Evolutionary conservation across 2,888 invertebrate genomes (phyloP), one percentile per base, ranked within the genome.

Genomic region (Athripsodes cinereus): DNA sequence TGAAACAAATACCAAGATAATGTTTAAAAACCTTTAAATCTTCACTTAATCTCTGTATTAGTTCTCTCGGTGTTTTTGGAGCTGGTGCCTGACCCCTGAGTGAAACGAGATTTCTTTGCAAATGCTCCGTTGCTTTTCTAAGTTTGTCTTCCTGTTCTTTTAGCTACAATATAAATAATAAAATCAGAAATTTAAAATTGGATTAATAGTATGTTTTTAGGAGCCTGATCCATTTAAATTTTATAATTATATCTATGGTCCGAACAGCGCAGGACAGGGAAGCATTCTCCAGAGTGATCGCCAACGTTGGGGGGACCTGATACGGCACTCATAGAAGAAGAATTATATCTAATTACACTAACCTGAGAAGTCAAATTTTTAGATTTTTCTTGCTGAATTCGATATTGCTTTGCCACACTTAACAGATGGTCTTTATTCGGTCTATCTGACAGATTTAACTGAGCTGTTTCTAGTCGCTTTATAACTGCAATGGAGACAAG

Each of bases 31-130:
- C 81, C 71, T 87, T 84, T 44, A 86, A 82, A 73, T 91, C 90
- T 69, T 91, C 89, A 67, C 87, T 84, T 63, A 91, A 72, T 65
- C 86, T 82, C 69, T 86, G 85, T 50, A 91, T 74, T 55, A 91
- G 76, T 47, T 84, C 83, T 70, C 84, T 81, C 1, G 85, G 83
- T 20, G 75, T 73, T 68, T 76, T 77, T 22, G 78, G 78, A 22
- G 72, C 68, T 51, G 78, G 73, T 64, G 75, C 76, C 66, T 78
- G 79, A 0, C 78, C 78, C 62, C 78, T 78, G 61, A 78, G 76
- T 26, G 77, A 73, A 63, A 74, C 82, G 49, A 90, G 73, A 68
- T 88, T 87, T 64, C 86, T 80, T 66, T 87, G 84, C 47, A 90
- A 70, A 64, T 89, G 80, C 64, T 80, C 79, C 1, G 74, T 71